Percentiles rank a stretch among this genome's conserved stretches.
These are phyloP conservation scores for Cirrhinus molitorella DNA, from an alignment of 2,797 vertebrate genomes.

Conservation along the genomic window DNA sequence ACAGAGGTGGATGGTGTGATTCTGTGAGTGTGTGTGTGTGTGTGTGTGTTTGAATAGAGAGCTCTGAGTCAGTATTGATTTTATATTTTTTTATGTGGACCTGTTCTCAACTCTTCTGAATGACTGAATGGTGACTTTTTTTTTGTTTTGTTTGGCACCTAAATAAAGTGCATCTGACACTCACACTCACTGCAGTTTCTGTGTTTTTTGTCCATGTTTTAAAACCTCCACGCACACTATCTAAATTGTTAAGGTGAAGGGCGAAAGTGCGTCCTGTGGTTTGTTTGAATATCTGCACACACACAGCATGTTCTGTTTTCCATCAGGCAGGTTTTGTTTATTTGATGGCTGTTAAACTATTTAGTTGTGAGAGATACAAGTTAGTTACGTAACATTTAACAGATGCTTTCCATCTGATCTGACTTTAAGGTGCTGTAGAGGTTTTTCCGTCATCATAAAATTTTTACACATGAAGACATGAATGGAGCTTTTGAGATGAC, in stretches of 20 bases:
- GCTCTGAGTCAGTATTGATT: conserved; percentile 80
- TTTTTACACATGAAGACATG: background rate
- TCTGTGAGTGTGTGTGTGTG: conserved; percentile 32
- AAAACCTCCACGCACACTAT: background rate
- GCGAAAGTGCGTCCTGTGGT: background rate
- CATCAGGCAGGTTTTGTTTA: conserved; percentile 11
- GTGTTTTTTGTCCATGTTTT: background rate
- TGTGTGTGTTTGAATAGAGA: conserved; percentile 48
- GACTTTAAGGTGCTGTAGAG: background rate
- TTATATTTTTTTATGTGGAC: conserved; percentile 85
- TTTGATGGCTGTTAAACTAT: conserved; percentile 18
- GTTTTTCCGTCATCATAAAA: background rate
- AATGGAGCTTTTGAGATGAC: background rate
- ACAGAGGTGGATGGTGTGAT: conserved; percentile 57
- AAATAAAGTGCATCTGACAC: conserved; percentile 82
- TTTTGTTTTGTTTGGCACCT: conserved; percentile 78
- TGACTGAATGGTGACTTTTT: conserved; percentile 76
- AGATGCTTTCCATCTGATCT: conserved; percentile 2
- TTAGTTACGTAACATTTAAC: background rate
- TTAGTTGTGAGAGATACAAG: conserved; percentile 9
- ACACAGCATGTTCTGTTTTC: background rate
- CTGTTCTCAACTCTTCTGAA: conserved; percentile 72
- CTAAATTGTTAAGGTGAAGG: background rate
- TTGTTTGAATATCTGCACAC: conserved; percentile 4
- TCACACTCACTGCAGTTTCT: conserved; percentile 6